phyloP scores from a whole-genome alignment of 53 echinoderm and acorn worm species.

The Antedon mediterranea region DNA sequence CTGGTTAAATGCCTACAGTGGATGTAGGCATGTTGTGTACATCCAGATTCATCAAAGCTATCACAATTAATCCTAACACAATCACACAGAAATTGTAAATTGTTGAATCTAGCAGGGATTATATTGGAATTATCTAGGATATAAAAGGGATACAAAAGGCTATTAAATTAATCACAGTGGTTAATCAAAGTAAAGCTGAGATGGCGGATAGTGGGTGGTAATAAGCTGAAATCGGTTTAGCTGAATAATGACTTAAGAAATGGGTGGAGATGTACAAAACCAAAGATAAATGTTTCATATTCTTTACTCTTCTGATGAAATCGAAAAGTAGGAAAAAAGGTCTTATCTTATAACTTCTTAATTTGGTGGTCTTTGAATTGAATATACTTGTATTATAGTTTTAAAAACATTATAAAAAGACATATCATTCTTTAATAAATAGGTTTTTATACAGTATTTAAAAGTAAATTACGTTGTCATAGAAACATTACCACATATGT shows the following conservation, averaged over 20 bases:
- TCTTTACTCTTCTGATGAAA: too few species aligned
- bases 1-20: neutral
- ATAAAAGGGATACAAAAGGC: neutral
- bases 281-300: neutral
- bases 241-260: neutral
- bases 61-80: neutral
- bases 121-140: neutral
- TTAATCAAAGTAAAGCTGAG: neutral
- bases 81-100: neutral
- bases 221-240: neutral
- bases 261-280: neutral
- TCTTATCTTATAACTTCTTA: too few species aligned
- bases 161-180: neutral
- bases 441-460: too few species aligned
- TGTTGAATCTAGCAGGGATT: neutral
- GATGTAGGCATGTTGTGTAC: neutral
- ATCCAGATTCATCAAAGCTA: neutral
- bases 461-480: too few species aligned
- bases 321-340: too few species aligned
- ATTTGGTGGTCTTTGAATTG: too few species aligned
- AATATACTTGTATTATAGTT: too few species aligned
- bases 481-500: too few species aligned
- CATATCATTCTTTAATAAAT: too few species aligned
- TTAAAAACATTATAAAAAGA: too few species aligned
- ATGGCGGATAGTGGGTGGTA: neutral